phyloP scores from a whole-genome alignment of 2,113 vertebrate genomes.

The Actenoides lindsayi region DNA sequence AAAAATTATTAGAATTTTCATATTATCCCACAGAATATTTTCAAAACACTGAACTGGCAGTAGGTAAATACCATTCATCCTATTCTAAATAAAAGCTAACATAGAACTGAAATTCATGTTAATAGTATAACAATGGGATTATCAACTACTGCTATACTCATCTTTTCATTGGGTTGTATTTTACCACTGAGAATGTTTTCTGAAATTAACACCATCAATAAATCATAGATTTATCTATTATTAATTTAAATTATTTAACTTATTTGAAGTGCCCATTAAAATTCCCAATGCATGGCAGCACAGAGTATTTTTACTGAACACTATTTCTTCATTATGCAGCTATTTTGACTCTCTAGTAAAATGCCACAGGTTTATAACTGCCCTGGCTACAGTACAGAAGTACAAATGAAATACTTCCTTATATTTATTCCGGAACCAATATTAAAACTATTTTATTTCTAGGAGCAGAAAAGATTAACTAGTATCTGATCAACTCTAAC shows the following conservation, averaged over 20 bases:
- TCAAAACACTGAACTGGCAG: not conserved
- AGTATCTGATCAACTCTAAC: not conserved
- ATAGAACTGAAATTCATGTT: not conserved
- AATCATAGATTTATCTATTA: not conserved
- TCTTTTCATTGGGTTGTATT: not conserved
- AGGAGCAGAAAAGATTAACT: not conserved
- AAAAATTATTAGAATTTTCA: conserved; percentile 46
- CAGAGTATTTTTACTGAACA: not conserved
- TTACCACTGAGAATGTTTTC: not conserved
- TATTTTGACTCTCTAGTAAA: not conserved
- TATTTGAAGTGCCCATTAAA: not conserved
- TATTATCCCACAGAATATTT: conserved; percentile 23
- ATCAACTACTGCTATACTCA: not conserved
- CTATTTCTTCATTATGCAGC: not conserved
- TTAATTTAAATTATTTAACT: not conserved
- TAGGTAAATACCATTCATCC: not conserved
- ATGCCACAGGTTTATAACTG: not conserved
- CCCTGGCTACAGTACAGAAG: not conserved
- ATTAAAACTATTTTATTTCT: not conserved
- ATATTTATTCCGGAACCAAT: not conserved
- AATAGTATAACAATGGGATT: not conserved
- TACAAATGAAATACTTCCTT: not conserved
- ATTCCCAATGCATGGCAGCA: not conserved
- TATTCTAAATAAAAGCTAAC: conserved; percentile 8
- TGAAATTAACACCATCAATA: not conserved